Conservation (phyloP, 2,113 vertebrate genomes). For the Cathartes aura region DNA sequence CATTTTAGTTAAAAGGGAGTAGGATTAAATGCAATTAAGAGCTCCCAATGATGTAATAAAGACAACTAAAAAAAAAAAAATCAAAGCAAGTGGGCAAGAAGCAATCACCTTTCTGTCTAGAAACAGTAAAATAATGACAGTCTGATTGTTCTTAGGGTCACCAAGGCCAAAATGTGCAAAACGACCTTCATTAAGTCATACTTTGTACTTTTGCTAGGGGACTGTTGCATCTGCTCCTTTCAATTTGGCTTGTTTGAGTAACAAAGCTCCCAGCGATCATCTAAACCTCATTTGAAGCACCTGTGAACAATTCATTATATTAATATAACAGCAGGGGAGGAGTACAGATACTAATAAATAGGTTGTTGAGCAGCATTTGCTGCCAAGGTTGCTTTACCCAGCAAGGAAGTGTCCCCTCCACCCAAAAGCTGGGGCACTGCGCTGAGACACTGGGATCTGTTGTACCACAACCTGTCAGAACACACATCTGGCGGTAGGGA, state of each 20-base stretch:
- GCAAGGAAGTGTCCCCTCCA: conserved; percentile 4
- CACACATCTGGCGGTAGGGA: conserved; percentile 49
- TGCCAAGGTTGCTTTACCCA: conserved; percentile 69
- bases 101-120: conserved; percentile 43
- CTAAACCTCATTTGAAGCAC: conserved; percentile 87
- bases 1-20: neutral
- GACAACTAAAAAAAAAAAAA: neutral
- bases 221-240: conserved; percentile 79
- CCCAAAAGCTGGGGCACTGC: neutral
- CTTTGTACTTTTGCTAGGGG: conserved; percentile 70
- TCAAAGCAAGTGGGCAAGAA: conserved; percentile 6
- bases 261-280: conserved; percentile 82
- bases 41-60: conserved; percentile 43
- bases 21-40: conserved; percentile 47
- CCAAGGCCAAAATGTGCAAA: conserved; percentile 72
- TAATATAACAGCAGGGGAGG: conserved; percentile 86
- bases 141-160: conserved; percentile 58
- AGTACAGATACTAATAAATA: conserved; percentile 78
- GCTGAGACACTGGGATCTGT: neutral
- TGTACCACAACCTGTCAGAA: conserved; percentile 5
- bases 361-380: conserved; percentile 61
- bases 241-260: conserved; percentile 83
- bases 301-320: conserved; percentile 91
- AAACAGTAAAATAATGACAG: conserved; percentile 39
- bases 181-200: conserved; percentile 79